Conservation (phyloP, 2,888 invertebrate species). For the Ectemnius cavifrons region DNA sequence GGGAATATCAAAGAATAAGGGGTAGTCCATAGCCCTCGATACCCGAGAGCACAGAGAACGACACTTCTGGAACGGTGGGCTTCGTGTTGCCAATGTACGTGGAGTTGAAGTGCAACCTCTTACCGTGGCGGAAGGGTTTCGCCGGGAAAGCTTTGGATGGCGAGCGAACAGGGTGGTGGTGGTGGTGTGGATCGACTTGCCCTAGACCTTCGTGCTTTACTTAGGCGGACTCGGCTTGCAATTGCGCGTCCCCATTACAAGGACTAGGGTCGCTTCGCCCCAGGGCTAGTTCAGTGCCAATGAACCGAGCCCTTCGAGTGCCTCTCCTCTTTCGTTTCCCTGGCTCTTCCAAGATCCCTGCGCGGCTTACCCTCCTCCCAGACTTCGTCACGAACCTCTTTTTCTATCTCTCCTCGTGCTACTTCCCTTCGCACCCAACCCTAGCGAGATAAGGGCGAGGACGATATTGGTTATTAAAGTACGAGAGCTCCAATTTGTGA, state of each 20-base stretch:
- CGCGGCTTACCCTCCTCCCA: slow-evolving; percentile 7
- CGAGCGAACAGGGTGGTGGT: slow-evolving; percentile 2
- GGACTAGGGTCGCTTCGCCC: slow-evolving; percentile 44
- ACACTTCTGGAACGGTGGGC: slow-evolving; percentile 27
- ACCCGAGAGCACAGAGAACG: slow-evolving; percentile 28
- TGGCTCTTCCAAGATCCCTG: slow-evolving; percentile 32
- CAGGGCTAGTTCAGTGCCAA: slow-evolving; percentile 45
- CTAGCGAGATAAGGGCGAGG: slow-evolving; percentile 32
- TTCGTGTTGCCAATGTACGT: slow-evolving; percentile 41
- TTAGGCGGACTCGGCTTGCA: slow-evolving; percentile 32
- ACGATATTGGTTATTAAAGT: slow-evolving; percentile 48
- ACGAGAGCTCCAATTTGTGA: slow-evolving; percentile 14
- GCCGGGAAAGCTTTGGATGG: slow-evolving; percentile 26
- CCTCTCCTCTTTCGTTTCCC: slow-evolving; percentile 32
- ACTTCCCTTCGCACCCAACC: slow-evolving; percentile 22
- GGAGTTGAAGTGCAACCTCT: slow-evolving; percentile 45
- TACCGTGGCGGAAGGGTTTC: slow-evolving; percentile 45
- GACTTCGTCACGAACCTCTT: not conserved
- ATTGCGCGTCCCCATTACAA: slow-evolving; percentile 25
- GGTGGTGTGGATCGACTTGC: slow-evolving; percentile 52
- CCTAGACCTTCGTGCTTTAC: slow-evolving; percentile 65
- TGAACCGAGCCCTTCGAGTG: slow-evolving; percentile 41
- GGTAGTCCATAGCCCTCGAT: slow-evolving; percentile 46
- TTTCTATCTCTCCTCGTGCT: slow-evolving; percentile 8
- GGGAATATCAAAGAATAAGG: slow-evolving; percentile 35